Evolutionary conservation across 2,797 vertebrate genomes (phyloP), one percentile per base, ranked within the genome.

Genomic region (Sternarchorhynchus goeldii): DNA sequence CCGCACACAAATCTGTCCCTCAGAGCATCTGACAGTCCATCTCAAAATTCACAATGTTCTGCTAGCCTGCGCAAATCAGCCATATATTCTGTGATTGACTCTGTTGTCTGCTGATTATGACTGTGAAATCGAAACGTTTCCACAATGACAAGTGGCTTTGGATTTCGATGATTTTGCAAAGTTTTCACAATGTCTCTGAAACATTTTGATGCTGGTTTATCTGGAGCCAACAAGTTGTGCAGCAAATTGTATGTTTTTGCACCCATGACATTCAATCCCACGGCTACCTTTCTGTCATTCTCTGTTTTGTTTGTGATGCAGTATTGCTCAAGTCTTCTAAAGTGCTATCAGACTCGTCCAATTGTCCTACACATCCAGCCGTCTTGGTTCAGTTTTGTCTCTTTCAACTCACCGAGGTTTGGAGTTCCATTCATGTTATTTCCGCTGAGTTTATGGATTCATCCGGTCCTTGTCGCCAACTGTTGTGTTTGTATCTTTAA

Each of bases 281-380:
- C 34, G 2, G 21, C 6, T 1, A 76, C 74, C 67, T 67, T 67
- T 16, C 18, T 67, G 10, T 67, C 32, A 18, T 41, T 14, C 16
- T 67, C 25, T 25, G 25, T 25, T 25, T 25, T 25, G 34, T 14
- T 25, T 25, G 75, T 53, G 18, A 69, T 0, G 14, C 53, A 77
- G 20, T 77, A 77, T 8, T 59, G 65, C 25, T 77, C 74, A 57
- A 76, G 53, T 67, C 74, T 57, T 68, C 74, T 5, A 59, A n/a
- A 32, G 64, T 55, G n/a, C 6, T 39, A 64, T 69, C 31, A 21
- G 62, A 58, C 2, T 56, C 21, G 12, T 39, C 62, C 12, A 6
- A 20, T 50, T 34, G 25, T 25, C 18, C 25, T 41, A 55, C 32
- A 45, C 29, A 65, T 16, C 16, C 17, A 20, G 18, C 20, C 21